Base-by-base conservation (phyloP, 2,797 vertebrate genomes). In the Lagocephalus sceleratus region DNA sequence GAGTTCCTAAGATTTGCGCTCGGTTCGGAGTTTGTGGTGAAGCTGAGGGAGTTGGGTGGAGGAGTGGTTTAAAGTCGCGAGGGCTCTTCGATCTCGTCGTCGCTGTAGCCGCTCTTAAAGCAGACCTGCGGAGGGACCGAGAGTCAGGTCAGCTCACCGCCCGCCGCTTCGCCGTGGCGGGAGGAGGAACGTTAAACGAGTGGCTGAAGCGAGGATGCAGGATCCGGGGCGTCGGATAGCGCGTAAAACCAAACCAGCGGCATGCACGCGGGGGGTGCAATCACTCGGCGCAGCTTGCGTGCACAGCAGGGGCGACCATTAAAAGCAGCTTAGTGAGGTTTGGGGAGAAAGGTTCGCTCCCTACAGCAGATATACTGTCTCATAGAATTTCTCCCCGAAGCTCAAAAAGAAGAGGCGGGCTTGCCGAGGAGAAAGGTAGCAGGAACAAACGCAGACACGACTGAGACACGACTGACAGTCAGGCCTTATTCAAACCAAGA, bases 81-180 rank as follows among this genome's bases (percentile, higher is more conserved):
- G 60, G 92, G 90, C 82, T 89, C 92, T 68, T 89, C 90, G 2
- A 69, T 76, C 55, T 93, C 92, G 22, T 94, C 90, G 38, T 94
- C 91, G 43, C 88, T 92, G 86, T 91, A 91, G 77, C 88, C 85
- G 58, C 88, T 82, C 84, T 86, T 91, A 84, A 96, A 90, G 85
- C 94, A 96, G 84, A 94, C 92, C 95, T 96, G 85, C n/a, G 43
- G 79, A 57, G 77, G 59, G 70, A 73, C 22, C 60, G 69, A 54
- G 73, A 66, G 50, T 49, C 41, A 66, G 46, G 26, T 57, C 38
- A 77, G 11, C 44, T 73, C 55, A 66, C 47, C 16, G 25, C 39
- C 46, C 15, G 60, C 20, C 20, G 6, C n/a, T 4, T 10, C 12
- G 5, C 9, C 29, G 29, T 8, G 23, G 19, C 14, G 48, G 35